Percentiles rank a stretch among this genome's conserved stretches.
phyloP scores from a whole-genome alignment of 2,113 vertebrate species.

The Tupaia chinensis region DNA sequence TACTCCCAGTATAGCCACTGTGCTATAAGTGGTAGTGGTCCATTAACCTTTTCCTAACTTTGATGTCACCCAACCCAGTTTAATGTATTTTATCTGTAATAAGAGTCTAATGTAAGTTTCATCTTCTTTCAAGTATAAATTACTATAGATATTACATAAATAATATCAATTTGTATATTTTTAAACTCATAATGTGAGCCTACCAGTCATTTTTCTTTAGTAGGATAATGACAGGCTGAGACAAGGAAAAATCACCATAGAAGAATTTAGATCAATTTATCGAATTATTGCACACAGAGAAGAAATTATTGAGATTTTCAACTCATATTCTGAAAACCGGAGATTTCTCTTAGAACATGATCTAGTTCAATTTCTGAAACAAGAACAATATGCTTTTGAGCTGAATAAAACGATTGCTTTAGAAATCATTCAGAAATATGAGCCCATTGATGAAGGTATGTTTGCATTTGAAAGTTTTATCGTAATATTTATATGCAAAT shows the following conservation, averaged over 20 bases:
- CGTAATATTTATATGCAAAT: background rate
- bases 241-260: constrained; percentile 80
- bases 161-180: constrained; percentile 14
- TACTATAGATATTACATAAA: background rate
- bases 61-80: background rate
- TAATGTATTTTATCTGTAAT: background rate
- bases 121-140: constrained; percentile 15
- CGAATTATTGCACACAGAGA: constrained; percentile 82
- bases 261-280: constrained; percentile 88
- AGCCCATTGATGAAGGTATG: constrained; percentile 88
- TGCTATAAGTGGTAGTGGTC: background rate
- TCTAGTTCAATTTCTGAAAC: constrained; percentile 83
- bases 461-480: constrained; percentile 43
- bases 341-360: constrained; percentile 69
- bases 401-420: background rate
- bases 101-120: background rate
- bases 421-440: constrained; percentile 86
- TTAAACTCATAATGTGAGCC: constrained; percentile 18
- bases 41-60: background rate
- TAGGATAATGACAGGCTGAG: constrained; percentile 81
- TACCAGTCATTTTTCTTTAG: constrained; percentile 75
- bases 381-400: constrained; percentile 79
- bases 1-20: too few relatives aligned
- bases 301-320: constrained; percentile 86
- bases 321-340: constrained; percentile 75